These are phyloP conservation scores for Erebia ligea DNA, from an alignment of 2,888 invertebrate genomes.

Conservation along the genomic window DNA sequence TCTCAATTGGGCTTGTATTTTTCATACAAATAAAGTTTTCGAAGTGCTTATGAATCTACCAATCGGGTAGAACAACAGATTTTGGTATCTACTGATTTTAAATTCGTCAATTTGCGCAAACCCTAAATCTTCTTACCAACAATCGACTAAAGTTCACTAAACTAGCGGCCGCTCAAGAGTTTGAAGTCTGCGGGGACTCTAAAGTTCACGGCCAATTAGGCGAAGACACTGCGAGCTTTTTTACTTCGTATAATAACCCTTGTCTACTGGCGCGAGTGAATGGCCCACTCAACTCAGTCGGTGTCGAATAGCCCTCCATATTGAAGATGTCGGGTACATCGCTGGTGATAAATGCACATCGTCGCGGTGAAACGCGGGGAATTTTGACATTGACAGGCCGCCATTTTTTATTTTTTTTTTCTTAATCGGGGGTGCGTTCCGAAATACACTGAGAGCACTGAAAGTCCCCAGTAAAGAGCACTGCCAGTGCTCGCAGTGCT, in stretches of 20 bases:
- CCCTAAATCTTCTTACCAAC: no score
- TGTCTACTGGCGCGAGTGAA: conserved; percentile 60
- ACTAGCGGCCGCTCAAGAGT: background rate
- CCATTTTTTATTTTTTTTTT: conserved; percentile 1
- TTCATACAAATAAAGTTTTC: no score
- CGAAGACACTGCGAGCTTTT: conserved; percentile 63
- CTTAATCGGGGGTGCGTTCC: background rate
- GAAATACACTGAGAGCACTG: no score
- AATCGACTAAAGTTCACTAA: background rate
- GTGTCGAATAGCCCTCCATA: conserved; percentile 68
- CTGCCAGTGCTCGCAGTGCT: no score
- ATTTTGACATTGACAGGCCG: conserved; percentile 13
- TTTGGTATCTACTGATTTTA: no score
- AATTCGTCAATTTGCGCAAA: no score
- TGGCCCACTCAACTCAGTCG: conserved; percentile 73
- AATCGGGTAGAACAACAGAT: no score
- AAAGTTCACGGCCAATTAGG: conserved; percentile 64
- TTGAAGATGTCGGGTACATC: conserved; percentile 68
- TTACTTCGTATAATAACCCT: conserved; percentile 61
- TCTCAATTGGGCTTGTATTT: no score
- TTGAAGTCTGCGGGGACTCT: background rate
- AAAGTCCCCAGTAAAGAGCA: no score
- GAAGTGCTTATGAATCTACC: no score
- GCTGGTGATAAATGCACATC: conserved; percentile 66
- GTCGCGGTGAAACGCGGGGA: conserved; percentile 19